phyloP scores from a whole-genome alignment of 2,797 vertebrate species.

The Leontocebus nigricollis region DNA sequence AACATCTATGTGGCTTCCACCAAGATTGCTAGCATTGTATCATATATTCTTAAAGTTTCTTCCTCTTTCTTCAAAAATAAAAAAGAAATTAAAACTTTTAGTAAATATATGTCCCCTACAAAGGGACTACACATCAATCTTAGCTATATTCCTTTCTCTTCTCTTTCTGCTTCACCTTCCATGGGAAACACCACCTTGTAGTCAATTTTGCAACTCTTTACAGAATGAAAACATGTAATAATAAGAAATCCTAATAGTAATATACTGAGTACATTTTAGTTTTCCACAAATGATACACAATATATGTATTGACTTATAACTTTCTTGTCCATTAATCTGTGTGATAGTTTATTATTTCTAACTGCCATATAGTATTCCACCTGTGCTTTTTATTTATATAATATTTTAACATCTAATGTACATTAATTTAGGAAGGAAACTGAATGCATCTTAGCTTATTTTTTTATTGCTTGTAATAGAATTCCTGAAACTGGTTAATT shows the following conservation, averaged over 20 bases:
- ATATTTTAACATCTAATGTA: constrained; percentile 14
- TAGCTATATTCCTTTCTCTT: background rate
- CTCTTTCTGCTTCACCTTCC: background rate
- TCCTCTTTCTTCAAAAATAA: background rate
- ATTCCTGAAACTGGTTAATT: background rate
- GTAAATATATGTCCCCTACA: background rate
- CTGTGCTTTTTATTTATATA: background rate
- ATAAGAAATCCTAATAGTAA: background rate
- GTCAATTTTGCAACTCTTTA: background rate
- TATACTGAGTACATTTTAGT: background rate
- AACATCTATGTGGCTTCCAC: background rate
- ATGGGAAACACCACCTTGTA: background rate
- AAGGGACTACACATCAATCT: background rate
- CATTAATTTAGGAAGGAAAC: constrained; percentile 49
- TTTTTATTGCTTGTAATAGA: background rate
- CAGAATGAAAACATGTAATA: background rate
- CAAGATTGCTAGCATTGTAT: background rate
- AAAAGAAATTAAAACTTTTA: background rate
- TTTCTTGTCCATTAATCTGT: background rate
- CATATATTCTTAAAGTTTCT: background rate
- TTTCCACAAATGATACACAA: background rate
- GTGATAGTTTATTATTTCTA: background rate
- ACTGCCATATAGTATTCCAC: background rate
- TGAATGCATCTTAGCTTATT: background rate
- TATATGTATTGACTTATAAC: background rate